Base-by-base conservation (phyloP, 2,888 invertebrate genomes). In the Coronaproctus castanopsis region DNA sequence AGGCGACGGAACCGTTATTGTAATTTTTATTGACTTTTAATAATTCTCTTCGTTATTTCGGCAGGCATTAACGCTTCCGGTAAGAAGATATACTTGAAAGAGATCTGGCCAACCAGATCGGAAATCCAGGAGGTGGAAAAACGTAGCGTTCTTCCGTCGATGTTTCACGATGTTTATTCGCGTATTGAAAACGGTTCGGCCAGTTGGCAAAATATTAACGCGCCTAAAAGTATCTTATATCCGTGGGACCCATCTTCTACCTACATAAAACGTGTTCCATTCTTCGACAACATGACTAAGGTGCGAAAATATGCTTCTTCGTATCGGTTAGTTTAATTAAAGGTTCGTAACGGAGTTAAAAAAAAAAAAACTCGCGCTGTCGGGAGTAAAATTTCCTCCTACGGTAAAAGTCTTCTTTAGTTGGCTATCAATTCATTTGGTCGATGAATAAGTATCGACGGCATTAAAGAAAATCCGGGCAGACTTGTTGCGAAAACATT, bases 251-350 rank as follows among this genome's bases (percentile, higher is more conserved):
- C 70, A 0, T 75, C 76, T 59, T 96, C 95, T 0, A 97, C 97
- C 0, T 98, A 97, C 71, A 96, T 98, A 66, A 93, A 95, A 74
- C 81, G 77, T 64, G 97, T 97, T 0, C 97, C 97, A 1, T 98
- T 95, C 78, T 97, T 97, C 72, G 85, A 89, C 52, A 78, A 77
- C 52, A 87, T 93, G 83, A 77, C 79, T 50, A 77, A 73, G 74
- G 84, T 83, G 69, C 67, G 67, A 23, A 2, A 24, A 53, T 57
- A 8, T 3, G 18, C 3, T 51, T 51, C 2, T 5, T 14, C n/a
- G n/a, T n/a, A n/a, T n/a, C n/a, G n/a, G n/a, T n/a, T n/a, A n/a
- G n/a, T n/a, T n/a, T n/a, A n/a, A n/a, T n/a, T n/a, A n/a, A n/a
- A n/a, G 3, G n/a, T 5, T 5, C 22, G 36, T 18, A 24, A 2